Evolutionary conservation across 2,888 invertebrate genomes (phyloP).

Genomic region (Brachycybe producta): DNA sequence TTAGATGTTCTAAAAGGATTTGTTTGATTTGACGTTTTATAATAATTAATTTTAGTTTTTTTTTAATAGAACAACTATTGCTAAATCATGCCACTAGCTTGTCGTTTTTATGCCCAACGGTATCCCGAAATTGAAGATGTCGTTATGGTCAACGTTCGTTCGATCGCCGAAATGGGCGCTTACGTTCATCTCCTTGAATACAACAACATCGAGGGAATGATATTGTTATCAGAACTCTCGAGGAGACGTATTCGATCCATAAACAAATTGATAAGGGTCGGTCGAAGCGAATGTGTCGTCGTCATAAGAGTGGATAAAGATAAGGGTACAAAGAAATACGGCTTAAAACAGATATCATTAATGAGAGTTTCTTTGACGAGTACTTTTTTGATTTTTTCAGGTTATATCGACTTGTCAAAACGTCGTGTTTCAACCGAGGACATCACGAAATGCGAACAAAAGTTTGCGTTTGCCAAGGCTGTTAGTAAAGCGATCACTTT

Average conservation of each 20-base stretch:
- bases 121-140: conserved; percentile 99
- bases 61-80: too few species aligned
- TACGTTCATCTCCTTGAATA: conserved; percentile 96
- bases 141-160: conserved; percentile 95
- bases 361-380: neutral
- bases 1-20: too few species aligned
- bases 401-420: conserved; percentile 98
- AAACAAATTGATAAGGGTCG: conserved; percentile 96
- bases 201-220: conserved; percentile 99
- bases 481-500: conserved; percentile 40
- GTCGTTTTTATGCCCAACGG: conserved; percentile 92
- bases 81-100: conserved; percentile 51
- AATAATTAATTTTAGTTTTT: too few species aligned
- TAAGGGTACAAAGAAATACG: conserved; percentile 55
- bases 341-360: neutral
- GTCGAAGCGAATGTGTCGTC: conserved; percentile 96
- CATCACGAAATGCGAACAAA: conserved; percentile 93
- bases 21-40: too few species aligned
- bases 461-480: conserved; percentile 95
- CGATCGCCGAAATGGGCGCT: conserved; percentile 98
- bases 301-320: conserved; percentile 98
- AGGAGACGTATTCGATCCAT: conserved; percentile 97
- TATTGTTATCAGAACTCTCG: conserved; percentile 91
- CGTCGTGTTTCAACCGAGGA: conserved; percentile 96
- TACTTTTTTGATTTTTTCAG: conserved; percentile 37